Evolutionary conservation across 2,113 vertebrate species (phyloP).

Genomic region (Carlito syrichta): DNA sequence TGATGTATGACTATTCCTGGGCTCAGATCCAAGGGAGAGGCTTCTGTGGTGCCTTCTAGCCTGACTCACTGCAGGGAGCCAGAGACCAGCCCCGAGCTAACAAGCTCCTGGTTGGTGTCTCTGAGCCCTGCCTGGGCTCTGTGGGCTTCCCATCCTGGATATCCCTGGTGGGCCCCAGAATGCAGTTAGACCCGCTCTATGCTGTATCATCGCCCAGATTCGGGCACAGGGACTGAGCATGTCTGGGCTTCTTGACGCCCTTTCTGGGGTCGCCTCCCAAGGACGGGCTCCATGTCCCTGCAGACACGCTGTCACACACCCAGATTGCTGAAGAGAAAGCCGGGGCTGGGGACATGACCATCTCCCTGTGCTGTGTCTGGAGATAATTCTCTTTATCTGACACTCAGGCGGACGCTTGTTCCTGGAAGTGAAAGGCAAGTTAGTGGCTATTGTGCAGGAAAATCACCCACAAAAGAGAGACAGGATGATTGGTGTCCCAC

Average conservation of each 20-base stretch:
- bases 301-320: accelerated
- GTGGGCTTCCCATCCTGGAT: neutral
- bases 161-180: neutral
- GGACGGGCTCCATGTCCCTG: neutral
- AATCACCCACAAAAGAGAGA: accelerated
- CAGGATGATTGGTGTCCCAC: neutral
- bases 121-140: neutral
- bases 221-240: neutral
- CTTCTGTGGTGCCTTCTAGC: neutral
- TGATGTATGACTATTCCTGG: neutral
- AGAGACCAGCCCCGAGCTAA: neutral
- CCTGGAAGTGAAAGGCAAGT: neutral
- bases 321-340: neutral
- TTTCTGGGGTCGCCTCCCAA: neutral
- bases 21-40: neutral
- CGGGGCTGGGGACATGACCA: accelerated
- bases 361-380: neutral
- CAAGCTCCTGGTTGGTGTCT: neutral
- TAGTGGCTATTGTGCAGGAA: neutral
- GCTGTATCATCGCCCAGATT: neutral
- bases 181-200: neutral
- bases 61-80: neutral
- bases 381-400: neutral
- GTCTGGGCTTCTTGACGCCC: too few relatives aligned
- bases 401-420: neutral